Evolutionary conservation across 2,113 vertebrate genomes (phyloP).

Genomic region (Cochlearius cochlearius): DNA sequence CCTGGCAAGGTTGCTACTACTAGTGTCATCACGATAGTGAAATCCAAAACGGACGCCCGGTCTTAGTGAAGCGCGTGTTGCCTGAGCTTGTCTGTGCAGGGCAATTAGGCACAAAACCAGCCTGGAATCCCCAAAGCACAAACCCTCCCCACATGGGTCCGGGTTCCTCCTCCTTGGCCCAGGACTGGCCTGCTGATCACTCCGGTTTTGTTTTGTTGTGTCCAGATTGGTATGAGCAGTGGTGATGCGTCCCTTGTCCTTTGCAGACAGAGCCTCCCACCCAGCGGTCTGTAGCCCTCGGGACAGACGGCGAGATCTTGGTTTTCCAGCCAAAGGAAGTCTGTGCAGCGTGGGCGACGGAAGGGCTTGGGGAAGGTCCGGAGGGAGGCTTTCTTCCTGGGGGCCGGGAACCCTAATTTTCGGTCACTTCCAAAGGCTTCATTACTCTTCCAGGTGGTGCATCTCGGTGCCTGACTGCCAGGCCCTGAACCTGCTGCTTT

Average conservation of each 20-base stretch:
- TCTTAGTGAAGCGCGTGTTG: constrained; percentile 83
- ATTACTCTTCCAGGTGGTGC: constrained; percentile 53
- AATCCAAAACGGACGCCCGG: constrained; percentile 95
- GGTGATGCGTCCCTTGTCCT: constrained; percentile 34
- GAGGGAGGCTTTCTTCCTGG: constrained; percentile 14
- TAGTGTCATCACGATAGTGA: constrained; percentile 99
- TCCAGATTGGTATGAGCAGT: constrained; percentile 64
- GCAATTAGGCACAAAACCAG: constrained; percentile 78
- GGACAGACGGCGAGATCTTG: constrained; percentile 19
- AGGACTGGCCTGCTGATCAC: constrained; percentile 55
- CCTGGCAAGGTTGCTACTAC: constrained; percentile 96
- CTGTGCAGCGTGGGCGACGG: not conserved
- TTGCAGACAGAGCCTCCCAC: constrained; percentile 49
- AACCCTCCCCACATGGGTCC: constrained; percentile 41
- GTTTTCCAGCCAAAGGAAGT: constrained; percentile 39
- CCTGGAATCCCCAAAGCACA: constrained; percentile 72
- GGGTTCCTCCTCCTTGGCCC: constrained; percentile 47
- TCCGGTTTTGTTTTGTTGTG: constrained; percentile 65
- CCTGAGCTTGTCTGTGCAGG: constrained; percentile 80
- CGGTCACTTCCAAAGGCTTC: constrained; percentile 49
- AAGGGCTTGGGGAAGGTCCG: not conserved
- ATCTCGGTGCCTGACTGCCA: not conserved
- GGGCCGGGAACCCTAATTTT: constrained; percentile 12
- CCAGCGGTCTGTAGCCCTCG: not conserved
- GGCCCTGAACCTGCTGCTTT: constrained; percentile 61